Evolutionary conservation across 2,113 vertebrate genomes (phyloP).

Genomic region (Actenoides lindsayi): DNA sequence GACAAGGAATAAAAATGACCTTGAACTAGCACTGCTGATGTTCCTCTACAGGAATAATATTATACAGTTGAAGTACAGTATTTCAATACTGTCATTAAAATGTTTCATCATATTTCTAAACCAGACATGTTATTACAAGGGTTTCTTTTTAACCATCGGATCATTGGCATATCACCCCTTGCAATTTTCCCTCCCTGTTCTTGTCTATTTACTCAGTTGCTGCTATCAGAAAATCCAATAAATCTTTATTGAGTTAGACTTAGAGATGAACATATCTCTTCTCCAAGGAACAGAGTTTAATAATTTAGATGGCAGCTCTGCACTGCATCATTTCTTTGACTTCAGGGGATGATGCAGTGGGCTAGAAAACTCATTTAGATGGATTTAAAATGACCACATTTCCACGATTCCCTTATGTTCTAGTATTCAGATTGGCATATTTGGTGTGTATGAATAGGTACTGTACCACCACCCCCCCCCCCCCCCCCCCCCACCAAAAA

Average conservation of each 20-base stretch:
- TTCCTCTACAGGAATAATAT: background rate
- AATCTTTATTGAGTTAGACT: conserved; percentile 18
- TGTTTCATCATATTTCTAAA: background rate
- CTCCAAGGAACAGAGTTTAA: conserved; percentile 46
- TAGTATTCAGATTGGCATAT: background rate
- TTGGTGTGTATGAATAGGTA: background rate
- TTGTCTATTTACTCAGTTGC: conserved; percentile 18
- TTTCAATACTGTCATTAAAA: background rate
- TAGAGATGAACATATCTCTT: background rate
- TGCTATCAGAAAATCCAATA: conserved; percentile 40
- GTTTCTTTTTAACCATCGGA: background rate
- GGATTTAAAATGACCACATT: background rate
- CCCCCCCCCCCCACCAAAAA: too few relatives aligned
- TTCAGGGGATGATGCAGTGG: background rate
- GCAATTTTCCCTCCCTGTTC: background rate
- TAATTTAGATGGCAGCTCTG: conserved; percentile 37
- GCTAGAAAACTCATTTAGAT: conserved; percentile 10
- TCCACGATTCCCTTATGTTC: background rate
- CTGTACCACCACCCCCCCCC: background rate
- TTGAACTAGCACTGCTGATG: background rate
- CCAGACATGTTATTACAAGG: background rate
- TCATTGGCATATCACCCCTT: background rate
- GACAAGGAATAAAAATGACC: background rate
- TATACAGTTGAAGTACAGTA: background rate
- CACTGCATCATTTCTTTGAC: conserved; percentile 33